These are phyloP conservation scores for Drosophila busckii DNA, from an alignment of 1,140 invertebrate genomes.

Conservation along the genomic window DNA sequence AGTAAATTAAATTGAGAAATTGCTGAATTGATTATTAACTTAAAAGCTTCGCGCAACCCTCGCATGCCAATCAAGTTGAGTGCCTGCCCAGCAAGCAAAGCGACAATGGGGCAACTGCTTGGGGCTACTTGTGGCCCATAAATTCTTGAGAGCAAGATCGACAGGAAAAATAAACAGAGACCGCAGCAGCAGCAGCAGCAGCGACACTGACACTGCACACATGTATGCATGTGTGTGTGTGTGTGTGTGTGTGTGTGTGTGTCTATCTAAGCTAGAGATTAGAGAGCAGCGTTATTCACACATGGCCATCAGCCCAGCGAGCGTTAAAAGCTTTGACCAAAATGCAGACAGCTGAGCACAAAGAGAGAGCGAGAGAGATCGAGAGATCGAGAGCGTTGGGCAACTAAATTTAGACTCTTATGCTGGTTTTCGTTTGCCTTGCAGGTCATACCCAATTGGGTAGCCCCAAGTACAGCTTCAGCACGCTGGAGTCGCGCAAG, in stretches of 20 bases:
- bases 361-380: slow-evolving; percentile 23
- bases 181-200: background rate
- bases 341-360: slow-evolving; percentile 34
- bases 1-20: too few relatives aligned
- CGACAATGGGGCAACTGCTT: slow-evolving; percentile 14
- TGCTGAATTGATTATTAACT: too few relatives aligned
- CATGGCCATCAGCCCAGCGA: slow-evolving; percentile 17
- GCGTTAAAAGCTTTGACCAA: slow-evolving; percentile 41
- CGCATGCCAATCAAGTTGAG: slow-evolving; percentile 30
- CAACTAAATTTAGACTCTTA: background rate
- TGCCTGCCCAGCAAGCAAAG: background rate
- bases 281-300: slow-evolving; percentile 31
- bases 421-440: slow-evolving; percentile 2
- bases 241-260: too few relatives aligned
- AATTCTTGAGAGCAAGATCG: slow-evolving; percentile 22
- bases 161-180: slow-evolving; percentile 11
- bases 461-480: slow-evolving; percentile 78
- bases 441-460: slow-evolving; percentile 69
- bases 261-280: slow-evolving; percentile 37
- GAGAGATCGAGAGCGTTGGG: background rate
- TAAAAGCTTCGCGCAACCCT: slow-evolving; percentile 9
- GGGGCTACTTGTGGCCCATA: too few relatives aligned
- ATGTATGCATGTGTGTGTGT: background rate
- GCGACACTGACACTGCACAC: background rate
- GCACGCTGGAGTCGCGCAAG: slow-evolving; percentile 76